Evolutionary conservation across 2,113 vertebrate genomes (phyloP), one percentile per base, ranked within the genome.

Genomic region (Cottus gobio): DNA sequence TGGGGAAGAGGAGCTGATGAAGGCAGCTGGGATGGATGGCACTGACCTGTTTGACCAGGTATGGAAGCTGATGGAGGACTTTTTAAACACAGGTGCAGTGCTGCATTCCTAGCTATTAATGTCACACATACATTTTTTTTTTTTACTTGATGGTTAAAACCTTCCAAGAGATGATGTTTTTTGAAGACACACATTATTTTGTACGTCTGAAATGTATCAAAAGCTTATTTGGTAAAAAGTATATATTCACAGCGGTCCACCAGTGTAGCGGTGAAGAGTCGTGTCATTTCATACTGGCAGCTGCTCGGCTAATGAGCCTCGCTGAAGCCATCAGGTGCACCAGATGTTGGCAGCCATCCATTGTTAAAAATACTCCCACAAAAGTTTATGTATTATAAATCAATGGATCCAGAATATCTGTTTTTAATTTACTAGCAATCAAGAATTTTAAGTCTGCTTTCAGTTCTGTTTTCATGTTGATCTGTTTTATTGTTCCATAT

Each of bases 1-100:
- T 5, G 98, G 98, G 34, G 97, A 98, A 73, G 97, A 97, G 48
- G 98, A 99, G 44, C 92, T 99, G 28, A 98, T 99, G 97, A 97
- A 89, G 93, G 97, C 97, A 15, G 97, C 98, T 62, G 98, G 98
- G 78, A 68, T 92, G 50, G 98, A 99, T 88, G 97, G 97, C 37
- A 99, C 98, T 22, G 96, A 97, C 65, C 95, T 99, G 57, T 99
- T 99, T 86, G 96, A 99, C 89, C 96, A 99, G 98, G 98, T 99
- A 76, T 20, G 73, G 39, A 30, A 22, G 5, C 0, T n/a, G 7
- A 57, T 36, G 46, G 7, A 5, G 46, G 22, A 12, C 20, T 24
- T 24, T 66, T n/a, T 46, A 46, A 50, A 66, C 3, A 2, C 22
- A 37, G 31, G 7, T 54, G 28, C 18, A 30, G 18, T 22, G 5